A percentile compares a stretch with the other conserved stretches of the same genome.
These are phyloP conservation scores for Erebia ligea DNA, from an alignment of 2,888 invertebrate species.

Conservation along the genomic window DNA sequence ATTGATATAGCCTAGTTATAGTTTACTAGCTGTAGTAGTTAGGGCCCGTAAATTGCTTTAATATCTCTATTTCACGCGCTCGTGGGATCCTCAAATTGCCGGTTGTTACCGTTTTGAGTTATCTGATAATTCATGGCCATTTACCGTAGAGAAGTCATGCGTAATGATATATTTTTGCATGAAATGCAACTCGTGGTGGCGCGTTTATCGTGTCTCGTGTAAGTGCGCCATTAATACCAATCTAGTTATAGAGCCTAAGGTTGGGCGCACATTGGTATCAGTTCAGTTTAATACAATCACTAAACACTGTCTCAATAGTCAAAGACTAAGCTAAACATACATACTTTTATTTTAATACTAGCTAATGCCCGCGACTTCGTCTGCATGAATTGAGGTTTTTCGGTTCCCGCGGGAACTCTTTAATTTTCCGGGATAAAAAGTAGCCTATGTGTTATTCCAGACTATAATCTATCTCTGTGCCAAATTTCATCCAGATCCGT, in stretches of 20 bases:
- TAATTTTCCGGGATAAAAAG: too few species aligned
- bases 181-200: slow-evolving; percentile 20
- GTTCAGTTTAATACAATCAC: background rate
- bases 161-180: slow-evolving; percentile 39
- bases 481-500: too few species aligned
- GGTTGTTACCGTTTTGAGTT: slow-evolving; percentile 67
- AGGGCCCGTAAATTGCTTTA: slow-evolving; percentile 68
- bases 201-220: slow-evolving; percentile 19
- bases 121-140: slow-evolving; percentile 63
- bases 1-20: slow-evolving; percentile 79
- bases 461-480: too few species aligned
- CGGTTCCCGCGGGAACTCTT: too few species aligned
- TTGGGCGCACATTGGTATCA: too few species aligned
- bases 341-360: too few species aligned
- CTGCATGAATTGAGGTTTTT: too few species aligned
- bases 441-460: too few species aligned
- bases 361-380: too few species aligned
- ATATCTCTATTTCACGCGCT: slow-evolving; percentile 68
- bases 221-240: slow-evolving; percentile 10
- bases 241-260: slow-evolving; percentile 1
- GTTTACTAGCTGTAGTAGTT: slow-evolving; percentile 61
- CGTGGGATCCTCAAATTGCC: slow-evolving; percentile 68
- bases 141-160: slow-evolving; percentile 40
- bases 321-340: too few species aligned
- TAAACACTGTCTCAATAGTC: too few species aligned